Evolutionary conservation across 2,888 invertebrate species (phyloP).

Genomic region (Scaptomyza flava): DNA sequence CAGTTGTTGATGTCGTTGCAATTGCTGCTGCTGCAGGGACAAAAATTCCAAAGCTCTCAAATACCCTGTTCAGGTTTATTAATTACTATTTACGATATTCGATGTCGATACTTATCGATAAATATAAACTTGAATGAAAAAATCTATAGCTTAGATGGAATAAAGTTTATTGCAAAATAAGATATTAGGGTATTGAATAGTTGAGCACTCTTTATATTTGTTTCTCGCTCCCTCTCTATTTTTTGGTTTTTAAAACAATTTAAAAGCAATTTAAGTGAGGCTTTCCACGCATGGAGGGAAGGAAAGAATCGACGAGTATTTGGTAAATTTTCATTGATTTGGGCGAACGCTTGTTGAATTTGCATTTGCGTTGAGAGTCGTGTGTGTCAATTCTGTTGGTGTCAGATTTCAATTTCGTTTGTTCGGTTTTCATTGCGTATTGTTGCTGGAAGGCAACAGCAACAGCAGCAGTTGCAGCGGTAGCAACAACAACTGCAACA

Average conservation of each 20-base stretch:
- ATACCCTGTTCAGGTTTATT: constrained; percentile 16
- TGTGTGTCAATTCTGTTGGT: constrained; percentile 77
- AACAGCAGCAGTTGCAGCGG: constrained; percentile 12
- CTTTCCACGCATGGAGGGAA: background rate
- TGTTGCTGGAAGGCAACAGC: constrained; percentile 60
- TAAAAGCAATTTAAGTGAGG: constrained; percentile 75
- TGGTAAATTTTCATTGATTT: constrained; percentile 62
- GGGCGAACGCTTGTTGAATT: constrained; percentile 58
- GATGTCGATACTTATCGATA: constrained; percentile 3
- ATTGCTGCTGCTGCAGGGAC: constrained; percentile 40
- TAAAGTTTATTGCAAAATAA: too few relatives aligned
- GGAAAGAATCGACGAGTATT: background rate
- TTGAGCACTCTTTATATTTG: background rate
- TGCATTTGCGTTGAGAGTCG: constrained; percentile 66
- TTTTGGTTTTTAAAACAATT: constrained; percentile 58
- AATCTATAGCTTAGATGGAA: too few relatives aligned
- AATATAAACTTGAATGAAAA: background rate
- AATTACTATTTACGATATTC: background rate
- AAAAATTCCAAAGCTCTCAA: constrained; percentile 32
- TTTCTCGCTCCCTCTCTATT: constrained; percentile 19
- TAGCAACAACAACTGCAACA: constrained; percentile 46
- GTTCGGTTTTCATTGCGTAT: constrained; percentile 72
- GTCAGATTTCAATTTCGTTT: constrained; percentile 80
- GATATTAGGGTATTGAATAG: background rate
- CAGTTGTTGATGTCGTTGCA: constrained; percentile 9